These are phyloP conservation scores for Fragum whitleyi DNA, from an alignment of 2,888 invertebrate species.

Conservation along the genomic window DNA sequence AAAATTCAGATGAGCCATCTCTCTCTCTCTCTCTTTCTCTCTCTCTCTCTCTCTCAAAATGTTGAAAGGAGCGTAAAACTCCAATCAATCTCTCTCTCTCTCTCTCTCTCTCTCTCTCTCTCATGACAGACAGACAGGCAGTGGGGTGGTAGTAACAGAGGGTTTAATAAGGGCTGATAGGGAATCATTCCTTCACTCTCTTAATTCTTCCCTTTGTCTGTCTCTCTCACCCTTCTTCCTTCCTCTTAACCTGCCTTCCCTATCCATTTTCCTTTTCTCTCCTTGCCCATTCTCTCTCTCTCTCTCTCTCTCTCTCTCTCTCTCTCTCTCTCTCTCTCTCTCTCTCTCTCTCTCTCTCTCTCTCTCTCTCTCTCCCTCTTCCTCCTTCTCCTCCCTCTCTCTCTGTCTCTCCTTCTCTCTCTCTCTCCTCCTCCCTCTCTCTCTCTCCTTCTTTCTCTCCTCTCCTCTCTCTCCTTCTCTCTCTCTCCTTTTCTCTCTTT, in stretches of 20 bases:
- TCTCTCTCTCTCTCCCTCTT: neutral
- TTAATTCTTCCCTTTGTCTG: neutral
- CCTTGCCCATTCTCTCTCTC: constrained; percentile 8
- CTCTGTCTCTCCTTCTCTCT: too few relatives aligned
- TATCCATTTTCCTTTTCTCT: constrained; percentile 22
- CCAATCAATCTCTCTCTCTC: too few relatives aligned
- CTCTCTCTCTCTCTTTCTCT: too few relatives aligned
- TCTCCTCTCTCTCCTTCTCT: neutral
- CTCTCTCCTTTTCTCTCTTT: neutral
- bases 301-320: constrained; percentile 1
- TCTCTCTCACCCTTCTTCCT: neutral
- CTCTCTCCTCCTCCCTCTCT: neutral
- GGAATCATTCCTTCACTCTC: neutral
- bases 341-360: neutral
- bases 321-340: constrained; percentile 31
- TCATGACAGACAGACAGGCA: too few relatives aligned
- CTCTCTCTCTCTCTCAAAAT: too few relatives aligned
- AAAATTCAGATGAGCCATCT: too few relatives aligned
- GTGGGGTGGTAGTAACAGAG: too few relatives aligned
- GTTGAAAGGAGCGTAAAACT: too few relatives aligned
- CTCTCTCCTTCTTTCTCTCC: neutral
- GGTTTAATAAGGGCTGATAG: too few relatives aligned
- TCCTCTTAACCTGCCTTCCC: constrained; percentile 13
- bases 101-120: too few relatives aligned
- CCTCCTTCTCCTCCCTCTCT: neutral